These are phyloP conservation scores for Ahaetulla prasina DNA, from an alignment of 2,113 vertebrate genomes.

Conservation along the genomic window DNA sequence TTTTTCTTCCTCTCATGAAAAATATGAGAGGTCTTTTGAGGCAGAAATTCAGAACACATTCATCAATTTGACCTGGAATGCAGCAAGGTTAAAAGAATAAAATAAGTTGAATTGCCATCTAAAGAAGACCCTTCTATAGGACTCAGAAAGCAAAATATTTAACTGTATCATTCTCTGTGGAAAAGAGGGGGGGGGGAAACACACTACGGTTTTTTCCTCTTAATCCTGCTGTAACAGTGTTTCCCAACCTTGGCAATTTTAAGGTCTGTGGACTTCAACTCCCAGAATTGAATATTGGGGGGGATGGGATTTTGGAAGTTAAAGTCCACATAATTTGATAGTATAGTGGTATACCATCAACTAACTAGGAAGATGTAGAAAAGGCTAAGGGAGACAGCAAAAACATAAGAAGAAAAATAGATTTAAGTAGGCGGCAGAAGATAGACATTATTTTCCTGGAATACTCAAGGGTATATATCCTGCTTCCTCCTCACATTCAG, in stretches of 20 bases:
- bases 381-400: neutral
- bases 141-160: neutral
- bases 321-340: neutral
- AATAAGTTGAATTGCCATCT: neutral
- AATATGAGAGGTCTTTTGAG: neutral
- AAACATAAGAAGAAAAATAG: neutral
- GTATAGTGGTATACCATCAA: neutral
- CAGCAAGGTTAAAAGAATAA: neutral
- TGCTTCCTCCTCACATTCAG: neutral
- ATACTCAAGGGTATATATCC: neutral
- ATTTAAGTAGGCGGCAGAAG: neutral
- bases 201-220: neutral
- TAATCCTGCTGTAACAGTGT: neutral
- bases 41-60: neutral
- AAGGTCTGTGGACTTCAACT: neutral
- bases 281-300: neutral
- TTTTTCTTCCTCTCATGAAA: neutral
- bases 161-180: neutral
- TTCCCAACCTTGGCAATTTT: neutral
- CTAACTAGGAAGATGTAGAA: neutral
- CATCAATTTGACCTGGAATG: neutral
- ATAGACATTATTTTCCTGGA: neutral
- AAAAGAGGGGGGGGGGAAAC: neutral
- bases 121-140: neutral
- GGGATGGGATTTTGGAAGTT: neutral